Base-by-base conservation (phyloP, 2,113 vertebrate species). In the Naja naja region DNA sequence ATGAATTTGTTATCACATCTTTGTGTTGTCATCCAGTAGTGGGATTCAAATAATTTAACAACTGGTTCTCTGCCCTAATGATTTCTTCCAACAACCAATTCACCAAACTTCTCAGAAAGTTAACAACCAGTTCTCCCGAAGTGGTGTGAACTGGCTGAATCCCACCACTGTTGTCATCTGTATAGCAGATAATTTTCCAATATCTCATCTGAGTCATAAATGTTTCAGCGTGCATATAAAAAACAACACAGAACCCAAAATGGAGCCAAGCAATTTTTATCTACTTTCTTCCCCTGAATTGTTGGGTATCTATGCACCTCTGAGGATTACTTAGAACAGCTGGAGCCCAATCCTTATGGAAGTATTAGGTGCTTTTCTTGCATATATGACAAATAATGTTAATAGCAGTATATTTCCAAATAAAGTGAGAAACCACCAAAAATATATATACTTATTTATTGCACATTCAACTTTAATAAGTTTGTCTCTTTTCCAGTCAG, bases 371-470 rank as follows among this genome's bases (percentile, higher is more conserved):
- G 90, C 85, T 94, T 47, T 85, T 55, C n/a, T 87, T 91, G 90
- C 85, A 92, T 93, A 93, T 93, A 94, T 92, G 18, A 91, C 91
- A 81, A 95, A 89, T 95, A 93, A 95, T 11, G 91, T 47, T 95
- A 94, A 95, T 45, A 93, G 87, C 85, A 16, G 47, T 91, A 93
- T 92, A 94, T 45, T 81, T 58, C 92, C 23, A 0, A 91, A 92
- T 10, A 89, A 90, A 1, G 6, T 52, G 60, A 88, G 4, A 30
- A 18, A 93, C 0, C 0, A 85, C 18, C 2, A 27, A 81, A 69
- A 89, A 93, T 92, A 56, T 47, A 54, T 47, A 47, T 47, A 47
- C 39, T 47, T 93, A 88, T 52, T 58, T 91, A 56, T 16, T 69
- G n/a, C 92, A 91, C 52, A 74, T 34, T 95, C n/a, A 52, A 88